Evolutionary conservation across 2,113 vertebrate species (phyloP), one percentile per base, ranked within the genome.

Genomic region (Hirundichthys speculiger): DNA sequence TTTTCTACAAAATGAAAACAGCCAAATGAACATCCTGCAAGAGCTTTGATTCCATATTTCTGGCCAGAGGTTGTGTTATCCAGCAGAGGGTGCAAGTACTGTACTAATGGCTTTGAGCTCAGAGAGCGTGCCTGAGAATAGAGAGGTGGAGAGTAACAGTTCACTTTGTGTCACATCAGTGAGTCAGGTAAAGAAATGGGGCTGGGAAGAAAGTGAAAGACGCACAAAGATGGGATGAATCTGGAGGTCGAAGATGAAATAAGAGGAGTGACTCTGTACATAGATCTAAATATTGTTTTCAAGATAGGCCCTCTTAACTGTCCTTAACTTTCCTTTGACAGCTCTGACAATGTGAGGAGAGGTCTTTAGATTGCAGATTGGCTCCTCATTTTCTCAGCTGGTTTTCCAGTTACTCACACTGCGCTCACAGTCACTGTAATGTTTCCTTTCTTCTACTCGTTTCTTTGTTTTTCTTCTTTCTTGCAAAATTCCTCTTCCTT

Each of bases 51-150:
- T 45, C 12, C 43, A 7, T 45, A 18, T 8, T 45, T 45, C 10
- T 45, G 30, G 43, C 43, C 43, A 18, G 6, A n/a, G 18, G n/a
- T 19, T 45, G 21, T 19, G 11, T 69, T 27, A 49, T 42, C 89
- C 89, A 88, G 89, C 70, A 90, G 89, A 88, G 83, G 89, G 86
- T 73, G 87, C 79, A 80, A 76, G 60, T 10, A 63, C 34, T 63
- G 39, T 47, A 25, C 58, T 34, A 50, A 65, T 45, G 27, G 30
- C 9, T 34, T n/a, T n/a, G n/a, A n/a, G n/a, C n/a, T n/a, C n/a
- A n/a, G 3, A 34, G 30, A 34, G 30, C 7, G 30, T 6, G 30
- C 30, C 11, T 6, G 30, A 34, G 30, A 34, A 34, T 41, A 10
- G 27, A 25, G 22, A 42, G 58, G 24, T 42, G 13, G 41, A 19